phyloP scores from a whole-genome alignment of 2,888 invertebrate genomes.

The Panzeria rudis region DNA sequence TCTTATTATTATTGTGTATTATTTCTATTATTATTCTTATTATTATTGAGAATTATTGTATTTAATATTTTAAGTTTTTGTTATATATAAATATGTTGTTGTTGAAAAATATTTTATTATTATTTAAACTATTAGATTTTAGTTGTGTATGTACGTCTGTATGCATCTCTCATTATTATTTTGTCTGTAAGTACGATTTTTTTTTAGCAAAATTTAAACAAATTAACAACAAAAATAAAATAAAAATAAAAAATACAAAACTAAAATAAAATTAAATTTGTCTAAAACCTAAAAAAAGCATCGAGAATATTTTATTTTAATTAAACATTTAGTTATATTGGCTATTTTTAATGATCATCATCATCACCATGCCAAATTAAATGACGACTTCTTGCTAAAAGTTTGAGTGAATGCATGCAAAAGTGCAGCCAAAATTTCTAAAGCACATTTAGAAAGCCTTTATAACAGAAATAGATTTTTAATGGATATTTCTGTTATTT shows the following conservation, averaged over 20 bases:
- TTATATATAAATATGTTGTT: not conserved
- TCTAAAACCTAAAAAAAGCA: conserved; percentile 42
- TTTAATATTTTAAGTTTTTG: not conserved
- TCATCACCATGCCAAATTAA: conserved; percentile 44
- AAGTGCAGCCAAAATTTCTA: conserved; percentile 12
- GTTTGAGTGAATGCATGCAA: conserved; percentile 2
- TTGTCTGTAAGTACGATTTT: conserved; percentile 47
- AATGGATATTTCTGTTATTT: not conserved
- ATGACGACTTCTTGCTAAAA: conserved; percentile 58
- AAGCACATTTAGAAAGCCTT: conserved; percentile 2
- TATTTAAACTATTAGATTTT: conserved; percentile 22
- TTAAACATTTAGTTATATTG: conserved; percentile 2
- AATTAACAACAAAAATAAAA: conserved; percentile 40
- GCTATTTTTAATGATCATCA: not conserved
- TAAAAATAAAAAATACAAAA: conserved; percentile 18
- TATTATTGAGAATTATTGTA: not conserved
- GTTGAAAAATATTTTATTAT: conserved; percentile 9
- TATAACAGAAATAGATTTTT: conserved; percentile 9
- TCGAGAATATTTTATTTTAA: not conserved
- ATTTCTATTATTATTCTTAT: not conserved
- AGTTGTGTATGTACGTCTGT: too few relatives aligned
- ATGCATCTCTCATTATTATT: conserved; percentile 44
- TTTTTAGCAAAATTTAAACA: conserved; percentile 65
- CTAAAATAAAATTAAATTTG: conserved; percentile 52
- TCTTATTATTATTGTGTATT: too few relatives aligned